These are phyloP conservation scores for Symphodus melops DNA, from an alignment of 2,113 vertebrate species.

Conservation along the genomic window DNA sequence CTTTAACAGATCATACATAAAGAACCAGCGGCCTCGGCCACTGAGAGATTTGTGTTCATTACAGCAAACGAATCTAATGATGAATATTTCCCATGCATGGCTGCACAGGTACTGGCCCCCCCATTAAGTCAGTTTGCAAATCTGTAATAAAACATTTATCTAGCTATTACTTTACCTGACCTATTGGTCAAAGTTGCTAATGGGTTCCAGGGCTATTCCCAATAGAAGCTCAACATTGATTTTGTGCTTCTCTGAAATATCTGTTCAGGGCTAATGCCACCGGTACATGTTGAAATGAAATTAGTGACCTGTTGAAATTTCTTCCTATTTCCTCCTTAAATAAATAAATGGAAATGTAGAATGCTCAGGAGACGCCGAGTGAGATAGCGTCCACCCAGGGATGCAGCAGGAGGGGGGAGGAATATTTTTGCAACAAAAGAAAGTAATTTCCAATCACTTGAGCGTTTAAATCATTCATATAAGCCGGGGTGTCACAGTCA, in stretches of 20 bases:
- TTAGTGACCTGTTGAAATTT: slow-evolving; percentile 84
- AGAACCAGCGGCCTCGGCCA: slow-evolving; percentile 42
- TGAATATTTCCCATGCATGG: slow-evolving; percentile 80
- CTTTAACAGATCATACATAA: slow-evolving; percentile 49
- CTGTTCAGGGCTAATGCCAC: slow-evolving; percentile 83
- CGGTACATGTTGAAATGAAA: slow-evolving; percentile 84
- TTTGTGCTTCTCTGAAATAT: slow-evolving; percentile 88
- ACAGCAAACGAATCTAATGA: slow-evolving; percentile 72
- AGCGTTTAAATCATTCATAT: slow-evolving; percentile 79
- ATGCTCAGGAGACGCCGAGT: slow-evolving; percentile 62
- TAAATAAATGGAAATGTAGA: slow-evolving; percentile 83
- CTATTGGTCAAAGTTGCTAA: slow-evolving; percentile 90
- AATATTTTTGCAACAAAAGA: slow-evolving; percentile 63
- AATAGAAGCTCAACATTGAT: slow-evolving; percentile 84
- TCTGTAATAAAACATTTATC: slow-evolving; percentile 95
- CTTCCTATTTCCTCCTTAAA: slow-evolving; percentile 83
- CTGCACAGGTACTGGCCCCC: slow-evolving; percentile 80
- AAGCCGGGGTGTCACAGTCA: slow-evolving; percentile 61
- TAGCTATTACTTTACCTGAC: slow-evolving; percentile 92
- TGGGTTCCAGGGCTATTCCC: slow-evolving; percentile 87
- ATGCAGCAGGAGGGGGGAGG: slow-evolving; percentile 26
- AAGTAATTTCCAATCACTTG: slow-evolving; percentile 74
- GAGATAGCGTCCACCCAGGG: slow-evolving; percentile 66
- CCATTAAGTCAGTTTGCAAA: slow-evolving; percentile 88
- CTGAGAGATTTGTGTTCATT: slow-evolving; percentile 73